Evolutionary conservation across 1,140 invertebrate species (phyloP).

Genomic region (Chionoecetes opilio): DNA sequence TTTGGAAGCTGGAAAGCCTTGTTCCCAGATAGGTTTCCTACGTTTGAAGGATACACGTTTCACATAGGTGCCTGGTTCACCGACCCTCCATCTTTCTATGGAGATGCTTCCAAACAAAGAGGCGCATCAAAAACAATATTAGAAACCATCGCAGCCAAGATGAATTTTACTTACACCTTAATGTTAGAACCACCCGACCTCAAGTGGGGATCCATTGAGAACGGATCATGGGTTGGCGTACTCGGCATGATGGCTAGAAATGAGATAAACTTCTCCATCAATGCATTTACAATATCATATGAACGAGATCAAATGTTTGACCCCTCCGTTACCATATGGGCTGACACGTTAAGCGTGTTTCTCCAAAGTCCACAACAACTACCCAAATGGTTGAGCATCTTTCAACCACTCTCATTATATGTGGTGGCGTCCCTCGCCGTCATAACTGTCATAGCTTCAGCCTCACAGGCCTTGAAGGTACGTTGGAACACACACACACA

Average conservation of each 20-base stretch:
- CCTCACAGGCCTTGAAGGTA: too few species aligned
- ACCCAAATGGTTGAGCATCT: slow-evolving; percentile 49
- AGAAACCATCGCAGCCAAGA: neutral
- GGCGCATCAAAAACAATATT: neutral
- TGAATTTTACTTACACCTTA: slow-evolving; percentile 40
- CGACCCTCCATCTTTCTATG: neutral
- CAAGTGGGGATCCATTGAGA: slow-evolving; percentile 56
- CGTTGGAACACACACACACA: too few species aligned
- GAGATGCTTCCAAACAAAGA: neutral
- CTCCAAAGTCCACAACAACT: slow-evolving; percentile 54
- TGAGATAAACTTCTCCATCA: slow-evolving; percentile 77
- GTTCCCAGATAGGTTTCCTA: too few species aligned
- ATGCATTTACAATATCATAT: slow-evolving; percentile 47
- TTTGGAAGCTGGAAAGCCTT: too few species aligned
- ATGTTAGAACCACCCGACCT: slow-evolving; percentile 42
- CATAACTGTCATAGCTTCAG: too few species aligned
- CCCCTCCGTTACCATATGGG: slow-evolving; percentile 36
- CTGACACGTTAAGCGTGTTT: slow-evolving; percentile 55
- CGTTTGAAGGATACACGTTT: too few species aligned
- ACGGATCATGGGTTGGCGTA: neutral
- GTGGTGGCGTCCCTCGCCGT: neutral
- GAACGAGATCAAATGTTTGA: slow-evolving; percentile 61
- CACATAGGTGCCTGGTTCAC: neutral
- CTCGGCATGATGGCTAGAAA: slow-evolving; percentile 65
- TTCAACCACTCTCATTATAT: neutral